A percentile compares a stretch with the other conserved stretches of the same genome.
Conservation (phyloP, 2,888 invertebrate genomes). For the Vannuccia rotundouncinata region DNA sequence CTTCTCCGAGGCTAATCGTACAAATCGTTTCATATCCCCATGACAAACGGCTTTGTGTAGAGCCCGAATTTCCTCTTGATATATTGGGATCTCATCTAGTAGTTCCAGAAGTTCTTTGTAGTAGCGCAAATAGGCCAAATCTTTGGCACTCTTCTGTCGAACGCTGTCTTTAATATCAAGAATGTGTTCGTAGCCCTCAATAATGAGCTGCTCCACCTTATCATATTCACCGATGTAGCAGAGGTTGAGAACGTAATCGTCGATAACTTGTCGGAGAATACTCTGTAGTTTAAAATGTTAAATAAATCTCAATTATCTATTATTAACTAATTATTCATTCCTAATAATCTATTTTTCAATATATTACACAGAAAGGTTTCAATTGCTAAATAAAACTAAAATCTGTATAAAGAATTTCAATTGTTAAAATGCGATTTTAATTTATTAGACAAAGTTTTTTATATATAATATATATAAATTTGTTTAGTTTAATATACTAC, state of each 20-base stretch:
- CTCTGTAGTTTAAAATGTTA: conserved; percentile 34
- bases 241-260: conserved; percentile 43
- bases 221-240: conserved; percentile 36
- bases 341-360: no score
- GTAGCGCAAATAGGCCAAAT: conserved; percentile 35
- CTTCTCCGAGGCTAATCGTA: conserved; percentile 37
- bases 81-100: conserved; percentile 33
- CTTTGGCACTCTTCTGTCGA: conserved; percentile 36
- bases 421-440: no score
- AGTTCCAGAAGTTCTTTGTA: conserved; percentile 37
- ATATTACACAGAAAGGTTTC: no score
- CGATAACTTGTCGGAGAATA: conserved; percentile 43
- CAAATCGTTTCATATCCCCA: conserved; percentile 24
- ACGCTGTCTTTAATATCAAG: conserved; percentile 34
- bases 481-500: no score
- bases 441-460: no score
- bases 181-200: conserved; percentile 38
- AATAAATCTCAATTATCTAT: conserved; percentile 25
- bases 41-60: conserved; percentile 31
- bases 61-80: conserved; percentile 32
- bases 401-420: no score
- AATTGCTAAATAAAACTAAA: no score
- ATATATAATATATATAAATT: no score
- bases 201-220: conserved; percentile 37
- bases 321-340: no score